A percentile compares a stretch with the other conserved stretches of the same genome.
Evolutionary conservation across 2,888 invertebrate species (phyloP).

Genomic region (Automeris io): DNA sequence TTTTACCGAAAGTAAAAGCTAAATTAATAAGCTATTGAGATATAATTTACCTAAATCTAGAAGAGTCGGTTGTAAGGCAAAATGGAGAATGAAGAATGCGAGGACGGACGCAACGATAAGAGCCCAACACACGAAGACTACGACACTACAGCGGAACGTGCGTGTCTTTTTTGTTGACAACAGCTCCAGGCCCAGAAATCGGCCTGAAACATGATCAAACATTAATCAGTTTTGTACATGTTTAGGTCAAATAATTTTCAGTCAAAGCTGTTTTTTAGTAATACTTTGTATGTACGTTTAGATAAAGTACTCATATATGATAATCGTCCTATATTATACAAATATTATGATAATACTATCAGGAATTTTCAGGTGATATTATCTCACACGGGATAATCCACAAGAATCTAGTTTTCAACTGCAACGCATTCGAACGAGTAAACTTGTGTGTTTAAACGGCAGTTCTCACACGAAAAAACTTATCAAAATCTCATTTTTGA

Average conservation of each 20-base stretch:
- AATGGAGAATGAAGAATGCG: slow-evolving; percentile 41
- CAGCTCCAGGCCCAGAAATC: slow-evolving; percentile 59
- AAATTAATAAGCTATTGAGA: not conserved
- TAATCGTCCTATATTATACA: too few relatives aligned
- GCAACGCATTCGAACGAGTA: too few relatives aligned
- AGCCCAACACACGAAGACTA: slow-evolving; percentile 65
- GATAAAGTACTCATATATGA: too few relatives aligned
- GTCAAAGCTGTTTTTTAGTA: too few relatives aligned
- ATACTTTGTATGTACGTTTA: too few relatives aligned
- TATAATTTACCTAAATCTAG: slow-evolving; percentile 52
- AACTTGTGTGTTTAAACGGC: too few relatives aligned
- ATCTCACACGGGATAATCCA: too few relatives aligned
- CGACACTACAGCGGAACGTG: slow-evolving; percentile 58
- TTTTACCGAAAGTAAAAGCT: not conserved
- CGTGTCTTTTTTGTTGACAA: slow-evolving; percentile 42
- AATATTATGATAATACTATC: too few relatives aligned
- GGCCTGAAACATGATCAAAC: slow-evolving; percentile 44
- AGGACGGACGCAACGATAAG: slow-evolving; percentile 48
- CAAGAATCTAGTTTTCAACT: too few relatives aligned
- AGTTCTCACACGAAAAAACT: too few relatives aligned
- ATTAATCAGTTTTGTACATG: not conserved
- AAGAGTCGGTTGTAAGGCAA: slow-evolving; percentile 31
- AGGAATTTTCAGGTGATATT: too few relatives aligned
- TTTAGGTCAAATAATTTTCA: not conserved
- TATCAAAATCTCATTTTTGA: too few relatives aligned